A percentile compares a stretch with the other conserved stretches of the same genome.
Evolutionary conservation across 2,888 invertebrate genomes (phyloP).

Genomic region (Leptopilina drosophilae): DNA sequence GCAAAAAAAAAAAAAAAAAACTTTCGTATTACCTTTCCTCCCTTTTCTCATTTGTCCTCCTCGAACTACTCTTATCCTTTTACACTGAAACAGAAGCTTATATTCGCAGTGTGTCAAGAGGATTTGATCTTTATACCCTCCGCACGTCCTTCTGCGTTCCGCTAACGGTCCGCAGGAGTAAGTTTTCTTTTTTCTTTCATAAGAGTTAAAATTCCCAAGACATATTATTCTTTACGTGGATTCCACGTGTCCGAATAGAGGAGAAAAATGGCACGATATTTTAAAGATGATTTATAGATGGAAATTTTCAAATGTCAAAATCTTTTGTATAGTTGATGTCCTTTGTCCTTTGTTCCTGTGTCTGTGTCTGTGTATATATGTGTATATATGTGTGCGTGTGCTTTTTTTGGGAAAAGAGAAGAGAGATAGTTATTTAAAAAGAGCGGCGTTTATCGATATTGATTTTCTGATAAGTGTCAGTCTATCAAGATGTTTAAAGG

Average conservation of each 20-base stretch:
- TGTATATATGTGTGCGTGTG: no score
- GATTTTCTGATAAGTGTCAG: conserved; percentile 26
- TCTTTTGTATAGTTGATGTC: no score
- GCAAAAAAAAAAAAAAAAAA: conserved; percentile 7
- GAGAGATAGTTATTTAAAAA: background rate
- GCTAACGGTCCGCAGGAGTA: background rate
- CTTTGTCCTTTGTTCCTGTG: no score
- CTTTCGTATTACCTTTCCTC: conserved; percentile 29
- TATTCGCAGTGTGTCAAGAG: conserved; percentile 65
- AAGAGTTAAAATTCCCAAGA: conserved; percentile 23
- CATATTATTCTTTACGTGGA: background rate
- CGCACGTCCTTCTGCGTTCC: conserved; percentile 49
- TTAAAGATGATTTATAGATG: conserved; percentile 4
- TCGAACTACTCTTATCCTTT: conserved; percentile 41
- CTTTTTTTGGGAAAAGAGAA: no score
- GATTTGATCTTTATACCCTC: conserved; percentile 62
- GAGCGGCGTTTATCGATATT: background rate
- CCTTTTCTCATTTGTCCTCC: conserved; percentile 43
- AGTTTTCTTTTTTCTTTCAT: conserved; percentile 10
- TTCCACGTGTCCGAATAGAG: background rate
- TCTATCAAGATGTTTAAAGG: conserved; percentile 26
- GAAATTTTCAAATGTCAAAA: conserved; percentile 22
- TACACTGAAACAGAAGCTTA: conserved; percentile 59
- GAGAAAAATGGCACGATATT: conserved; percentile 26
- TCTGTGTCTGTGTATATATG: no score